phyloP scores from a whole-genome alignment of 2,888 invertebrate genomes.

The Lepidocyrtoides sp. region DNA sequence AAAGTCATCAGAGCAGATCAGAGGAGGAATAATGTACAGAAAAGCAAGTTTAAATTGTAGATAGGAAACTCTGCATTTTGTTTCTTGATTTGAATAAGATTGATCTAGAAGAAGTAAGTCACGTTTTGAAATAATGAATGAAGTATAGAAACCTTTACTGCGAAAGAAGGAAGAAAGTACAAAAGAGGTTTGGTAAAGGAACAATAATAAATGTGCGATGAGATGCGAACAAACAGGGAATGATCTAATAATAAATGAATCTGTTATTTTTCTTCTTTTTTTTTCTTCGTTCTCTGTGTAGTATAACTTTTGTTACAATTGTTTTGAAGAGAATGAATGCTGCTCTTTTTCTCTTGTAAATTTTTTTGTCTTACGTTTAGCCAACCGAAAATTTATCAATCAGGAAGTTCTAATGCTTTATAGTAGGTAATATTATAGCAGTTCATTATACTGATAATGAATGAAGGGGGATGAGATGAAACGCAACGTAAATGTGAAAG shows the following conservation, averaged over 20 bases:
- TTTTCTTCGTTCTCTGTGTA: neutral
- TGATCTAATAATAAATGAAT: neutral
- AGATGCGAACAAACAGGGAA: neutral
- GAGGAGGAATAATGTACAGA: no score
- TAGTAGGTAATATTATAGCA: conserved; percentile 6
- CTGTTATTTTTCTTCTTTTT: neutral
- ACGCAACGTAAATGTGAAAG: conserved; percentile 5
- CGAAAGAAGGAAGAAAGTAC: conserved; percentile 39
- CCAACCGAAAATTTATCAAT: conserved; percentile 54
- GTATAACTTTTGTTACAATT: no score
- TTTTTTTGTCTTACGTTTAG: neutral
- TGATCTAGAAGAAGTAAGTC: conserved; percentile 7
- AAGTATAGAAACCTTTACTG: neutral
- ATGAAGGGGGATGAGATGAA: neutral
- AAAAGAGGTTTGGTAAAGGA: no score
- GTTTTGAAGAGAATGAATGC: conserved; percentile 3
- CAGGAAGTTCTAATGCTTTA: no score
- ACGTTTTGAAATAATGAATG: conserved; percentile 7
- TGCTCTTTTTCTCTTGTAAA: neutral
- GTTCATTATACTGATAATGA: neutral
- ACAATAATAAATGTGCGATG: neutral
- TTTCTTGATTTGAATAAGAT: neutral
- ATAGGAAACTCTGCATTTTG: neutral
- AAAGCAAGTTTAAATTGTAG: neutral
- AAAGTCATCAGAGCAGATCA: no score